A percentile compares a stretch with the other conserved stretches of the same genome.
Conservation (phyloP, 2,888 invertebrate genomes). For the Opisthograptis luteolata region DNA sequence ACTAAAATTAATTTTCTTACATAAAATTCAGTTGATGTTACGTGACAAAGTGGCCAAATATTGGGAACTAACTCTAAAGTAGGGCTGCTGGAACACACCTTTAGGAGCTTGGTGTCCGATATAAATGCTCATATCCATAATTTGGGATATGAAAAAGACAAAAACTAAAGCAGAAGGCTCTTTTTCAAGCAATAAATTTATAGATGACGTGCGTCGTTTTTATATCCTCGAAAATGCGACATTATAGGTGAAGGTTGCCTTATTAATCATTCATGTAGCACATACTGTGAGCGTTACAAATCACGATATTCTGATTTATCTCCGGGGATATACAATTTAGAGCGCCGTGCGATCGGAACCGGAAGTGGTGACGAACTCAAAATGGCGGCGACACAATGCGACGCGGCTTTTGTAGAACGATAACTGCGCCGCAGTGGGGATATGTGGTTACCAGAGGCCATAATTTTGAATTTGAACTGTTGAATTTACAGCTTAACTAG, state of each 20-base stretch:
- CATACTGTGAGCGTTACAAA: not conserved
- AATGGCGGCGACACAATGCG: constrained; percentile 17
- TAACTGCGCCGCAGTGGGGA: constrained; percentile 2
- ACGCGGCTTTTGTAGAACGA: constrained; percentile 12
- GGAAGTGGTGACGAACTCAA: constrained; percentile 21
- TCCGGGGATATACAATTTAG: constrained; percentile 24
- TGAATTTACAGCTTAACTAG: not conserved
- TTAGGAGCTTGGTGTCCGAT: no score
- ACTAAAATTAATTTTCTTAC: no score
- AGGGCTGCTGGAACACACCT: no score
- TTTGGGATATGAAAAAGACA: no score
- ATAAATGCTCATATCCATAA: no score
- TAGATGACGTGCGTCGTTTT: no score
- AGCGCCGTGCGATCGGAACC: constrained; percentile 20
- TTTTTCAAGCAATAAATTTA: no score
- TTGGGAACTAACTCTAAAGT: no score
- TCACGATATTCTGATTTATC: constrained; percentile 14
- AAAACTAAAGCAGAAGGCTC: no score
- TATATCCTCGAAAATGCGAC: no score
- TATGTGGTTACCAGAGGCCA: constrained; percentile 2
- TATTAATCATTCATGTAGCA: not conserved
- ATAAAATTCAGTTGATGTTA: no score
- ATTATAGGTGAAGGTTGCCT: not conserved
- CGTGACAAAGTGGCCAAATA: no score
- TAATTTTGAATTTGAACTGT: not conserved